A percentile compares a stretch with the other conserved stretches of the same genome.
Conservation (phyloP, 2,888 invertebrate genomes). For the Eurois occulta region DNA sequence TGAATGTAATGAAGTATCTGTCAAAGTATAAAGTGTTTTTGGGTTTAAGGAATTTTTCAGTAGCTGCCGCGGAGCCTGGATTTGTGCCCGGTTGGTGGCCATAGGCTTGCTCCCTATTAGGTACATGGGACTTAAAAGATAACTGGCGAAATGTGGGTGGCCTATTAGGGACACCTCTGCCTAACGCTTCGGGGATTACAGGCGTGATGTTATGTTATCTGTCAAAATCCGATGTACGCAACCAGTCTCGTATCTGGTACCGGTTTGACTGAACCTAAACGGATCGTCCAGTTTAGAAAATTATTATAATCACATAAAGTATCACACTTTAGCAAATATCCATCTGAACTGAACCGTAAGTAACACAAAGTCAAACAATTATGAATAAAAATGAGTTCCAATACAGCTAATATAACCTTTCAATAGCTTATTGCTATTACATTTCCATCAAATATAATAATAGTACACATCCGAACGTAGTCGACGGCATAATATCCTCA, state of each 20-base stretch:
- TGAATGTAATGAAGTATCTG: too few species aligned
- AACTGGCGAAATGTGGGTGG: too few species aligned
- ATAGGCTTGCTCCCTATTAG: too few species aligned
- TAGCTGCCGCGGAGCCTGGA: too few species aligned
- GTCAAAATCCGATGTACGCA: neutral
- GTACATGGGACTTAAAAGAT: too few species aligned
- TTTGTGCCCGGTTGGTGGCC: too few species aligned
- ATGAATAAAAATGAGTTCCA: neutral
- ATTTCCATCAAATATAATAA: constrained; percentile 28
- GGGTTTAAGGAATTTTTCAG: too few species aligned
- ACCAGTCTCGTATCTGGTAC: neutral
- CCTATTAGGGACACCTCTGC: too few species aligned
- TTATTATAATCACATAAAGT: neutral
- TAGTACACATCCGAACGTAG: constrained; percentile 39
- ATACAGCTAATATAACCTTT: neutral
- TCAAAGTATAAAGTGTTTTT: too few species aligned
- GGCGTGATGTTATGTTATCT: too few species aligned
- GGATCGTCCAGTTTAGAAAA: neutral
- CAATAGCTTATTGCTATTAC: constrained; percentile 31
- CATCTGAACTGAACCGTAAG: neutral
- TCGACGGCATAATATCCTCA: constrained; percentile 52
- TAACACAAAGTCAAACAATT: neutral
- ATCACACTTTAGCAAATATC: neutral
- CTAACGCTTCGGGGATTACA: too few species aligned
- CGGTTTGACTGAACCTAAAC: neutral